phyloP scores from a whole-genome alignment of 1,140 invertebrate species.

The Brachionus calyciflorus region DNA sequence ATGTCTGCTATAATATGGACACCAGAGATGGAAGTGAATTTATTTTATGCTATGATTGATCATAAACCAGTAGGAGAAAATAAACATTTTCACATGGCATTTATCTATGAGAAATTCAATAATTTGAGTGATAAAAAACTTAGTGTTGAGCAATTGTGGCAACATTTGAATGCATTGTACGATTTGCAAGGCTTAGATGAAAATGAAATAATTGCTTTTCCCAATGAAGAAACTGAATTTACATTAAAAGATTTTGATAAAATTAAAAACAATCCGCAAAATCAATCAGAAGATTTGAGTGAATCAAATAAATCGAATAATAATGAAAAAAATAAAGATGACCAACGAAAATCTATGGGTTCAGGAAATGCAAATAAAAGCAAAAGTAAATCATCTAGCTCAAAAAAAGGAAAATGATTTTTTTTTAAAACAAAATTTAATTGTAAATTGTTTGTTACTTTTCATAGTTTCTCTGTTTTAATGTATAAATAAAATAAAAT shows the following conservation, averaged over 20 bases:
- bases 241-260: not conserved
- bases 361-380: no score
- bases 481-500: no score
- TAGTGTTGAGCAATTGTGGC: slow-evolving; percentile 31
- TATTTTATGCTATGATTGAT: slow-evolving; percentile 46
- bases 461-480: no score
- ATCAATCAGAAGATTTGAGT: not conserved
- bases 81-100: slow-evolving; percentile 37
- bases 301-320: not conserved
- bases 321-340: not conserved
- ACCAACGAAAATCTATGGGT: not conserved
- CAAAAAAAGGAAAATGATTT: no score
- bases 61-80: slow-evolving; percentile 45
- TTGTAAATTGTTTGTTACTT: no score
- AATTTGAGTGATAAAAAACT: slow-evolving; percentile 43
- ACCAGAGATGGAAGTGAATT: slow-evolving; percentile 40
- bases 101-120: slow-evolving; percentile 46
- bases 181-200: slow-evolving; percentile 30
- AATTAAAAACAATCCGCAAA: not conserved
- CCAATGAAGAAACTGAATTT: slow-evolving; percentile 43
- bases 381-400: no score
- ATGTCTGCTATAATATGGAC: slow-evolving; percentile 24
- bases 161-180: slow-evolving; percentile 36
- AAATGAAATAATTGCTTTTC: slow-evolving; percentile 43
- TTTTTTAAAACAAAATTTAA: no score